phyloP scores from a whole-genome alignment of 2,113 vertebrate species.

The Gnathonemus longibarbis region DNA sequence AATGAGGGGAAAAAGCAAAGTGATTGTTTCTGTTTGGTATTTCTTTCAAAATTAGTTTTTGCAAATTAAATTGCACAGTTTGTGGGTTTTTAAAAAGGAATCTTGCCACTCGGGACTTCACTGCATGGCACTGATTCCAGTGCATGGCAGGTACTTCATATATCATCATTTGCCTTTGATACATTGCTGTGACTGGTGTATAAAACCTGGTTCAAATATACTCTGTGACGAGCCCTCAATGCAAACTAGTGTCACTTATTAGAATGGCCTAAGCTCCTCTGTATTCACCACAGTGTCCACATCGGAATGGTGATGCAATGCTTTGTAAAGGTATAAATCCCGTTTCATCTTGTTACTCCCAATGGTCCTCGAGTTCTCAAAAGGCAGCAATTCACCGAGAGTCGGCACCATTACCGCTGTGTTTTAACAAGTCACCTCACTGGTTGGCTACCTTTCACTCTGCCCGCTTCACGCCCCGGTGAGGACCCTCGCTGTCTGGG shows the following conservation, averaged over 20 bases:
- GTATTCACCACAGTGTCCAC: background rate
- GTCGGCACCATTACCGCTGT: background rate
- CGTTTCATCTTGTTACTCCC: background rate
- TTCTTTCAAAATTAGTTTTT: background rate
- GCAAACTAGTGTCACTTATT: slow-evolving; percentile 6
- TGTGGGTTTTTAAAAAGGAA: background rate
- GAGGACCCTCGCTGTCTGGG: background rate
- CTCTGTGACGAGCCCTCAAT: background rate
- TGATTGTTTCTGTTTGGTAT: background rate
- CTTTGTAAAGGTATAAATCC: background rate
- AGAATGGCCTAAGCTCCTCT: background rate
- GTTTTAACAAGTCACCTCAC: background rate
- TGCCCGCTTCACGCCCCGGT: background rate
- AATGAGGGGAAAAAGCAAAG: background rate
- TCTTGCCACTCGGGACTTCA: background rate
- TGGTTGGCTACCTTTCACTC: background rate
- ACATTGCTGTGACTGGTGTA: too few species aligned
- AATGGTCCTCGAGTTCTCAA: background rate
- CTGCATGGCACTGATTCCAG: background rate
- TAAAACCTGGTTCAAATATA: background rate
- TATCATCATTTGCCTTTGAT: background rate
- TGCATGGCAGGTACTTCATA: background rate
- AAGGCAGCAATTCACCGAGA: background rate
- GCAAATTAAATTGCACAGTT: background rate
- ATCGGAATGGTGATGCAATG: background rate